Percentiles rank a stretch among this genome's conserved stretches.
phyloP scores from a whole-genome alignment of 2,797 vertebrate genomes.

The Discoglossus pictus region DNA sequence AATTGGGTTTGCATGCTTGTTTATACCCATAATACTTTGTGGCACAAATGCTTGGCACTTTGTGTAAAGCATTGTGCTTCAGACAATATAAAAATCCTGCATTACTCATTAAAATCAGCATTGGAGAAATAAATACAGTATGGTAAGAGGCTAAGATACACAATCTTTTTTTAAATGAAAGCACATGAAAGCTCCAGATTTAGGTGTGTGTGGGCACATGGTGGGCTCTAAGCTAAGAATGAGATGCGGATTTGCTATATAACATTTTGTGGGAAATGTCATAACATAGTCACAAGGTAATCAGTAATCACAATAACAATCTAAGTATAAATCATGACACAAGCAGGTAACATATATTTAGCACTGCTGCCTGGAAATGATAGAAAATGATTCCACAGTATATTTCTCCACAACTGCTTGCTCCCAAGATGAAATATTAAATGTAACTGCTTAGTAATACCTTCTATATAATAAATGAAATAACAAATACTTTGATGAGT shows the following conservation, averaged over 20 bases:
- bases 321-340: slow-evolving; percentile 8
- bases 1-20: background rate
- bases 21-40: no score
- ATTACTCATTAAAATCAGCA: no score
- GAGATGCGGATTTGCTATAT: background rate
- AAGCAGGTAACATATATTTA: background rate
- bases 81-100: no score
- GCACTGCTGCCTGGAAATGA: background rate
- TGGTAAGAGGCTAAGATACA: no score
- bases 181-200: background rate
- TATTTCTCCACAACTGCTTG: slow-evolving; percentile 3
- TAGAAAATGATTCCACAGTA: background rate
- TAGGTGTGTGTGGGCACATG: background rate
- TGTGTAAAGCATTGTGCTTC: no score
- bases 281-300: slow-evolving; percentile 8
- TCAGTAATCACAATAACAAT: slow-evolving; percentile 6
- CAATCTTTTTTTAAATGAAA: background rate
- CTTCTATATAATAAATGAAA: slow-evolving; percentile 30
- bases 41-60: no score
- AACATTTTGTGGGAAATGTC: background rate
- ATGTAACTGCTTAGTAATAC: slow-evolving; percentile 15
- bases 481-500: slow-evolving; percentile 5
- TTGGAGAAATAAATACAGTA: no score
- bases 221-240: slow-evolving; percentile 4
- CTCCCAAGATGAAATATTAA: slow-evolving; percentile 13